These are phyloP conservation scores for Scalopus aquaticus DNA, from an alignment of 2,113 vertebrate species.

Conservation along the genomic window DNA sequence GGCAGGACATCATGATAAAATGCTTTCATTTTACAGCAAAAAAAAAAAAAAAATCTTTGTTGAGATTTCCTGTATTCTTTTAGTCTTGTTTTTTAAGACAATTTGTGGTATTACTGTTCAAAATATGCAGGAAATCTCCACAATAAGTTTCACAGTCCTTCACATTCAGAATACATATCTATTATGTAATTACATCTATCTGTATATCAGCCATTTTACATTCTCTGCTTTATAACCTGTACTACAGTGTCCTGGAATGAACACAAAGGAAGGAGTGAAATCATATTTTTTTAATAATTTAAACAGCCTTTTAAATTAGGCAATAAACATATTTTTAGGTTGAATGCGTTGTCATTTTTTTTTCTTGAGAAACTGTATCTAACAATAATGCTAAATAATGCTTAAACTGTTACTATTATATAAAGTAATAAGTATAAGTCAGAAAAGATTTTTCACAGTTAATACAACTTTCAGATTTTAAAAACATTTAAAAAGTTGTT, in stretches of 20 bases:
- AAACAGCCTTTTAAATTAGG: slow-evolving; percentile 11
- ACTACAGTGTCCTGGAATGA: slow-evolving; percentile 25
- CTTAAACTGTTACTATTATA: neutral
- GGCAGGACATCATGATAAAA: slow-evolving; percentile 68
- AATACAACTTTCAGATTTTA: neutral
- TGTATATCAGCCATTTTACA: slow-evolving; percentile 36
- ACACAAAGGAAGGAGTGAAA: neutral
- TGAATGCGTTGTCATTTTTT: slow-evolving; percentile 38
- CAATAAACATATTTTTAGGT: slow-evolving; percentile 52
- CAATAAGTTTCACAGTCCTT: neutral
- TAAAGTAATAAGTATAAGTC: neutral
- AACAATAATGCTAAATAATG: neutral
- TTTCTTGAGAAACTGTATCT: slow-evolving; percentile 11
- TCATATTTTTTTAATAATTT: slow-evolving; percentile 31
- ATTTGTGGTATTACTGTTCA: slow-evolving; percentile 44
- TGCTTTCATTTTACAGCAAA: slow-evolving; percentile 45
- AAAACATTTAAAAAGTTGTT: neutral
- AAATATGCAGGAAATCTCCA: slow-evolving; percentile 42
- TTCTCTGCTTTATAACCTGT: slow-evolving; percentile 26
- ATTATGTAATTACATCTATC: slow-evolving; percentile 26
- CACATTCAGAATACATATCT: slow-evolving; percentile 18
- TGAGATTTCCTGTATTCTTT: slow-evolving; percentile 34
- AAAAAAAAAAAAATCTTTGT: slow-evolving; percentile 3
- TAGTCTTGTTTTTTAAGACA: slow-evolving; percentile 40
- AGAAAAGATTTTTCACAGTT: neutral